Conservation (phyloP, 2,113 vertebrate genomes). For the Brevimyrus niger region DNA sequence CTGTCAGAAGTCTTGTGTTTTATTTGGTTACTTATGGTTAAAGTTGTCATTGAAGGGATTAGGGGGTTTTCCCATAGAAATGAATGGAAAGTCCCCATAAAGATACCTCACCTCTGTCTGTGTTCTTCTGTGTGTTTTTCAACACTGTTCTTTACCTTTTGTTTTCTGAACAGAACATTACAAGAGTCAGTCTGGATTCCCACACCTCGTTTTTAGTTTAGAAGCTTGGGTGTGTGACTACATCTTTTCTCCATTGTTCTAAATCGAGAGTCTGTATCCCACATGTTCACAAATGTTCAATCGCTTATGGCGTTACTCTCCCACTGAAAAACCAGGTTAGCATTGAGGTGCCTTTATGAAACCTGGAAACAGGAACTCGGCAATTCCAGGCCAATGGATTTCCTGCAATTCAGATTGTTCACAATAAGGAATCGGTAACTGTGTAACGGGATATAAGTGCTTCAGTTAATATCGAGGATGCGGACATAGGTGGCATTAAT, state of each 20-base stretch:
- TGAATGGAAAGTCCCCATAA: not conserved
- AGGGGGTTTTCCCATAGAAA: not conserved
- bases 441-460: conserved; percentile 47
- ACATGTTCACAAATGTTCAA: conserved; percentile 41
- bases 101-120: not conserved
- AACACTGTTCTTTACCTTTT: not conserved
- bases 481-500: conserved; percentile 57
- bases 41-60: not conserved
- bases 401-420: conserved; percentile 47
- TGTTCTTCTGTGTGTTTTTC: not conserved
- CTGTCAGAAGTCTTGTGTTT: not conserved
- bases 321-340: conserved; percentile 57
- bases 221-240: not conserved
- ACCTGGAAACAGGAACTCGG: conserved; percentile 33
- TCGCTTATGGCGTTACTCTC: conserved; percentile 57
- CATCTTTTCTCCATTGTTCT: conserved; percentile 1
- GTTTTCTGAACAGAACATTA: not conserved
- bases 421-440: conserved; percentile 58
- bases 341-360: conserved; percentile 70
- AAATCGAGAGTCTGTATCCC: not conserved
- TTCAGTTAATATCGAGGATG: conserved; percentile 61
- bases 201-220: not conserved
- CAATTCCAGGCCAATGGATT: conserved; percentile 57
- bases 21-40: not conserved
- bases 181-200: not conserved